These are phyloP conservation scores for Bufo bufo DNA, from an alignment of 2,113 vertebrate genomes.

Conservation along the genomic window DNA sequence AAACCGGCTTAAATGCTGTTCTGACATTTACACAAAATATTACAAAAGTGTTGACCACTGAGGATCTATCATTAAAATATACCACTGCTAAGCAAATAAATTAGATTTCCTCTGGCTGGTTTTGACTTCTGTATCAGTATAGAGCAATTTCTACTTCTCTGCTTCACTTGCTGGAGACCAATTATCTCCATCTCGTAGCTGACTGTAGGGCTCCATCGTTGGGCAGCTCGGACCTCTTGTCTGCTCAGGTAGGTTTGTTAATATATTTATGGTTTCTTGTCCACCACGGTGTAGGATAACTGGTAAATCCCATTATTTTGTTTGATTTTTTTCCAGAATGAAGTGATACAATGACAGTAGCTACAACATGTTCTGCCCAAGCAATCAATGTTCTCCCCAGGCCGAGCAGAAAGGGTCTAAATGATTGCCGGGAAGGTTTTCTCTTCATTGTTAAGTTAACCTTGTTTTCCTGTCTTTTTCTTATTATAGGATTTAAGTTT, in stretches of 20 bases:
- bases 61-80: conserved; percentile 22
- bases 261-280: conserved; percentile 21
- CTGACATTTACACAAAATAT: conserved; percentile 43
- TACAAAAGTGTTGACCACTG: conserved; percentile 4
- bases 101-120: neutral
- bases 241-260: neutral
- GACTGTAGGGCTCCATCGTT: neutral
- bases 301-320: neutral
- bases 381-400: neutral
- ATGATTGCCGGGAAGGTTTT: neutral
- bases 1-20: conserved; percentile 16
- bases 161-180: neutral
- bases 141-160: neutral
- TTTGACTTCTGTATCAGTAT: neutral
- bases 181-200: conserved; percentile 3
- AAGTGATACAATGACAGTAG: neutral
- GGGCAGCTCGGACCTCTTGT: conserved; percentile 10
- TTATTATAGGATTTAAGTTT: neutral
- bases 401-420: neutral
- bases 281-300: neutral
- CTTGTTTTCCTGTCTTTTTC: too few relatives aligned
- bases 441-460: neutral
- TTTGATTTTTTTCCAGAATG: neutral
- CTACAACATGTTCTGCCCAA: neutral
- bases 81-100: conserved; percentile 31